Evolutionary conservation across 2,113 vertebrate genomes (phyloP), one percentile per base, ranked within the genome.

Genomic region (Octodon degus): DNA sequence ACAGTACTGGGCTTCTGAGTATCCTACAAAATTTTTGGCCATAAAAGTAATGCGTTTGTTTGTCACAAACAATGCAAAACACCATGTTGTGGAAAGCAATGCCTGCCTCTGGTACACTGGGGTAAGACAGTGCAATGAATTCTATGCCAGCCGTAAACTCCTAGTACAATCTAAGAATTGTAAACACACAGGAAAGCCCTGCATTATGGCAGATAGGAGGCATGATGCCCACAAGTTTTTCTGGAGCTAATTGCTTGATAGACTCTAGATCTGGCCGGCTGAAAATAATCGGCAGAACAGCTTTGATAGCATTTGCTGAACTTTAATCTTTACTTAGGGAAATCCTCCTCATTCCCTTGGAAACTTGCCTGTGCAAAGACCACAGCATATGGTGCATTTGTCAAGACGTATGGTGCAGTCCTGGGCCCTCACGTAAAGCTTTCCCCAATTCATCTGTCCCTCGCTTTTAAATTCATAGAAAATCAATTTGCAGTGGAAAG

Each of bases 341-440:
- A 91, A 22, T 13, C 62, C 85, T 72, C 74, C 14, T 13, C 70
- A 62, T 2, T 47, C 50, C 65, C n/a, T 3, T 67, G 65, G 84
- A 93, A 89, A 43, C 32, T 19, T 62, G 93, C 72, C 91, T 55
- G 0, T 25, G 47, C 47, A 43, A 89, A 82, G 84, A 77, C 65
- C 16, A 13, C n/a, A 32, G n/a, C 96, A 93, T 86, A 91, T 58
- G 93, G 93, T 14, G 70, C 84, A 47, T 95, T 95, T 91, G 84
- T 63, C 50, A 37, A 86, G 84, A 96, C 91, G 95, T 89, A 92
- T 93, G 96, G 68, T 53, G 37, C 58, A 43, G 34, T 25, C 2
- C 13, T 13, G 14, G 37, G 84, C 16, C 93, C 67, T 86, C 0
- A 0, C 25, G 93, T 72, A 55, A 76, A 68, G 62, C 47, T 37